Percentiles rank a stretch among this genome's conserved stretches.
These are phyloP conservation scores for Dicerorhinus sumatrensis DNA, from an alignment of 2,113 vertebrate genomes.

Conservation along the genomic window DNA sequence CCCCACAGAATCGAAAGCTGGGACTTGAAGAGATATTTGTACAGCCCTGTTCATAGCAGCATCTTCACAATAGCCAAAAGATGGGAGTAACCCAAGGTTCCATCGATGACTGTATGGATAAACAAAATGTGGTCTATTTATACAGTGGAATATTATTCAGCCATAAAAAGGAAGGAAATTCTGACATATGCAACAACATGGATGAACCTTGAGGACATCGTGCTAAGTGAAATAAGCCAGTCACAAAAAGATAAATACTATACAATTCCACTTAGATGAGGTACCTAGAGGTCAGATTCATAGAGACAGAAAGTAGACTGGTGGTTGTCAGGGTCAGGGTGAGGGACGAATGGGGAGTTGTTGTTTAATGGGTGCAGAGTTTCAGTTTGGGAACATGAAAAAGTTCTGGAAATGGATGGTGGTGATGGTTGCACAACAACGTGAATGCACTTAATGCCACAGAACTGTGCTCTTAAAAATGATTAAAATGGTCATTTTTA, in stretches of 20 bases:
- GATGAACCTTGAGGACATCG: not conserved
- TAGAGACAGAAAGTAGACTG: not conserved
- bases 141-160: too few species aligned
- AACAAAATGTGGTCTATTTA: accelerated
- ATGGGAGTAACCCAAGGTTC: not conserved
- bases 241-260: not conserved
- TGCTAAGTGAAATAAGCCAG: not conserved
- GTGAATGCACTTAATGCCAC: not conserved
- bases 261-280: accelerated
- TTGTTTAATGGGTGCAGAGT: not conserved
- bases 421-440: not conserved
- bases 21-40: accelerated
- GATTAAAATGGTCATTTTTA: not conserved
- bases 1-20: not conserved
- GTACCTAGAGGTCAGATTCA: accelerated
- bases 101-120: accelerated
- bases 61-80: too few species aligned
- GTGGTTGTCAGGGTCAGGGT: accelerated
- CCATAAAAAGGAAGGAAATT: not conserved
- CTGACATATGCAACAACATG: accelerated
- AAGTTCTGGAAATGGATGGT: not conserved
- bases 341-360: accelerated
- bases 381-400: not conserved
- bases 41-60: not conserved
- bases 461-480: accelerated